Evolutionary conservation across 2,888 invertebrate species (phyloP).

Genomic region (Chaitophorus viminalis): DNA sequence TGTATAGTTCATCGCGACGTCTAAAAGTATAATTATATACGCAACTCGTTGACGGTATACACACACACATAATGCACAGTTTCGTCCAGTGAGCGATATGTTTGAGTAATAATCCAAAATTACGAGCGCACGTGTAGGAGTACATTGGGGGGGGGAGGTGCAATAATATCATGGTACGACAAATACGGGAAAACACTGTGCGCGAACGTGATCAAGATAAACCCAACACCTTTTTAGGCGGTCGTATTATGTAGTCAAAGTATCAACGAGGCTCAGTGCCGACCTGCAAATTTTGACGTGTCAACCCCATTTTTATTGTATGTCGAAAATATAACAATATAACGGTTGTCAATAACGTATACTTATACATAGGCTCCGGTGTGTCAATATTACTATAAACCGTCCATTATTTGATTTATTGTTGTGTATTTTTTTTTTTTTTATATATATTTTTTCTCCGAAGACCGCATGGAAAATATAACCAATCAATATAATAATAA

Average conservation of each 20-base stretch:
- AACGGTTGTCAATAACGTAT: conserved; percentile 48
- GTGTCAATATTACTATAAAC: conserved; percentile 25
- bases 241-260: conserved; percentile 49
- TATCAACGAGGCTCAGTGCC: conserved; percentile 36
- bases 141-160: too few species aligned
- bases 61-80: too few species aligned
- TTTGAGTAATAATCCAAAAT: neutral
- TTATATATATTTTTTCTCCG: neutral
- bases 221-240: neutral
- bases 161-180: conserved; percentile 13
- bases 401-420: conserved; percentile 42
- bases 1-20: too few species aligned
- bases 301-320: conserved; percentile 14
- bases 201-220: conserved; percentile 35
- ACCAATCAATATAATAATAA: too few species aligned
- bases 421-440: neutral
- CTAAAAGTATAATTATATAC: neutral
- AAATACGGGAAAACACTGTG: conserved; percentile 2
- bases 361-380: neutral
- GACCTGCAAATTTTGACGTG: conserved; percentile 23
- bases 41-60: too few species aligned
- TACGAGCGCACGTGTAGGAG: neutral
- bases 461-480: neutral
- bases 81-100: neutral
- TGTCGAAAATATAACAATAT: conserved; percentile 33